These are phyloP conservation scores for Tadarida brasiliensis DNA, from an alignment of 2,797 vertebrate genomes.

Conservation along the genomic window DNA sequence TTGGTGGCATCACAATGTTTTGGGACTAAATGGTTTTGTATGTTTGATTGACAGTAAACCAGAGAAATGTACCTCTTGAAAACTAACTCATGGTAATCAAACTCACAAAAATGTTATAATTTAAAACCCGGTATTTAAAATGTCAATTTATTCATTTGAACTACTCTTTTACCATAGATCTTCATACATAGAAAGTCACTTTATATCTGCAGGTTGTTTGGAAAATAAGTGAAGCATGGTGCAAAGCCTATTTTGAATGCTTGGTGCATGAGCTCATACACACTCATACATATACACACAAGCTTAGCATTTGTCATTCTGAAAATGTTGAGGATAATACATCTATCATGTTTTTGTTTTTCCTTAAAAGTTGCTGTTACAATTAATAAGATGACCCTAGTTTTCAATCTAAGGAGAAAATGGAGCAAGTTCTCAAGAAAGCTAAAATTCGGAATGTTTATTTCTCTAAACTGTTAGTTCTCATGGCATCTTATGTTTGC, in stretches of 20 bases:
- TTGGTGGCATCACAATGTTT: not conserved
- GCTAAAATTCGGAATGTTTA: not conserved
- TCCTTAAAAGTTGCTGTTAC: not conserved
- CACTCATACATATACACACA: not conserved
- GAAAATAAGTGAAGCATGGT: not conserved
- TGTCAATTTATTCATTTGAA: not conserved
- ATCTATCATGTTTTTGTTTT: not conserved
- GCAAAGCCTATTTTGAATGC: not conserved
- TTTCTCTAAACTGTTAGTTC: slow-evolving; percentile 7
- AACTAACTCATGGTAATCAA: not conserved
- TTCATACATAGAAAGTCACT: not conserved
- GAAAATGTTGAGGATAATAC: not conserved
- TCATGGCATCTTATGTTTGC: not conserved
- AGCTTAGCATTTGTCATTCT: not conserved
- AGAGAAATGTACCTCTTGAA: not conserved
- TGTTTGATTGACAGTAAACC: not conserved
- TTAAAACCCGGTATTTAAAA: slow-evolving; percentile 19
- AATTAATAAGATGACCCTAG: not conserved
- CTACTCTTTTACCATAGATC: not conserved
- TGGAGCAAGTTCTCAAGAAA: not conserved
- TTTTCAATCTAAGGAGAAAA: not conserved
- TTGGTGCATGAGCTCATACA: not conserved
- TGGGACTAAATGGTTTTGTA: not conserved
- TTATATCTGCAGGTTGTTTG: not conserved
- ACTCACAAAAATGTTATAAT: not conserved